Evolutionary conservation across 23 tunicate species (phyloP), one percentile per base, ranked within the genome.

Genomic region (Halocynthia roretzi): DNA sequence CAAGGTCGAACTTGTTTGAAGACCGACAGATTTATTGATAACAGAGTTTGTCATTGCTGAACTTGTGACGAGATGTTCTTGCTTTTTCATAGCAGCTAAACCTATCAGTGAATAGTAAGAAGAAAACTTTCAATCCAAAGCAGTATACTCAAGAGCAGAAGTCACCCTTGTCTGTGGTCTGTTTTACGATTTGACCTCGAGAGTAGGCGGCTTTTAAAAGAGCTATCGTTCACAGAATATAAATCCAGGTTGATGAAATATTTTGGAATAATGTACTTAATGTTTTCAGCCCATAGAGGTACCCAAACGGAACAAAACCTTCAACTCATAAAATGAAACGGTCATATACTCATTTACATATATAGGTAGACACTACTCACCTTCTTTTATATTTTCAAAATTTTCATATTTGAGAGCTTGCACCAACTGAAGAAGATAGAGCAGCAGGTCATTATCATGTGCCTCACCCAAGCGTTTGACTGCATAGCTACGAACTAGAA

Each of bases 331-430:
- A 31, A 31, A 31, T 31, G 44, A 4, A 31, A 31, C 44, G 4
- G 44, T 31, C 44, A 31, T 31, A 31, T 31, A 31, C 44, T 31
- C 64, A 1, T 60, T 60, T 4, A 68, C 22, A 68, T 12, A 22
- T 17, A 14, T 1, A 15, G 67, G n/a, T 5, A 31, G 40, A 50
- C 17, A 9, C 69, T 49, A 15, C 15, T 22, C 48, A 89, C 96
- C 88, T 76, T 78, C 85, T 71, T 80, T 84, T 9, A 89, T 89
- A 40, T 92, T 77, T 9, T 86, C 82, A 66, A 83, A 87, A 70
- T 85, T 87, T 68, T 88, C 99, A 70, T 87, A 88, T 76, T 94
- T 96, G 44, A 96, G 76, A 20, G 99, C 99, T 70, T 96, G 99
- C 8, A 96, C 99, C 61, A 96, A 88, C 71, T 96, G 99, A 7